A percentile compares a stretch with the other conserved stretches of the same genome.
Evolutionary conservation across 92 coral and sea anemone species (phyloP).

Genomic region (Phenganax marumi): DNA sequence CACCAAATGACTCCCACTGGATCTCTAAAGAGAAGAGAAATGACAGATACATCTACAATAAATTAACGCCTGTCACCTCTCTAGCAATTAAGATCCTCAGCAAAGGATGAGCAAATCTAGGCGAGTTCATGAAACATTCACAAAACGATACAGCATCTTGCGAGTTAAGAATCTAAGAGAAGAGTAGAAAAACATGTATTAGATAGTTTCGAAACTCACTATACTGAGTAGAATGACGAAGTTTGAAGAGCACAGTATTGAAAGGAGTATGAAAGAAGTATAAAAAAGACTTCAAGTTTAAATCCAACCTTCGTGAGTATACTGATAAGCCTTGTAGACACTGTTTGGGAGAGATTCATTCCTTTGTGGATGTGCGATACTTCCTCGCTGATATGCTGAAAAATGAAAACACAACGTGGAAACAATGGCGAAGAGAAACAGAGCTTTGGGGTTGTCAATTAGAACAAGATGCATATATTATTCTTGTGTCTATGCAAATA

Average conservation of each 20-base stretch:
- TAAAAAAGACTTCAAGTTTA: background rate
- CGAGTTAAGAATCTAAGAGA: slow-evolving; percentile 60
- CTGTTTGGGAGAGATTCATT: slow-evolving; percentile 41
- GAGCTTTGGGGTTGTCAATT: background rate
- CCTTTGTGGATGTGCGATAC: slow-evolving; percentile 69
- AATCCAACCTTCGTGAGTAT: slow-evolving; percentile 54
- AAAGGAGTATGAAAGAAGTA: background rate
- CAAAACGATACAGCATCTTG: slow-evolving; percentile 45
- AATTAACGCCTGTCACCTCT: slow-evolving; percentile 62
- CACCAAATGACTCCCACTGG: background rate
- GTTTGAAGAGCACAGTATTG: background rate
- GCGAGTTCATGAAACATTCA: slow-evolving; percentile 55
- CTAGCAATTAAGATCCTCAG: slow-evolving; percentile 77
- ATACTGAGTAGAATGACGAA: too few relatives aligned
- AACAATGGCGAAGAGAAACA: background rate
- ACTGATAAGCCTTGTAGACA: slow-evolving; percentile 52
- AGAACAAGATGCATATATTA: background rate
- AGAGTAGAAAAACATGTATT: background rate
- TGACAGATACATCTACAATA: background rate
- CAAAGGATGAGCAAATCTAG: slow-evolving; percentile 69
- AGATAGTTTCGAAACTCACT: background rate
- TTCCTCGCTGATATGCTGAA: slow-evolving; percentile 73
- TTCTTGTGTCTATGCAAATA: too few relatives aligned
- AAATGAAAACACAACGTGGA: background rate
- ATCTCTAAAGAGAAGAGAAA: too few relatives aligned